phyloP scores from a whole-genome alignment of 1,140 invertebrate species.

The Drosophila erecta region DNA sequence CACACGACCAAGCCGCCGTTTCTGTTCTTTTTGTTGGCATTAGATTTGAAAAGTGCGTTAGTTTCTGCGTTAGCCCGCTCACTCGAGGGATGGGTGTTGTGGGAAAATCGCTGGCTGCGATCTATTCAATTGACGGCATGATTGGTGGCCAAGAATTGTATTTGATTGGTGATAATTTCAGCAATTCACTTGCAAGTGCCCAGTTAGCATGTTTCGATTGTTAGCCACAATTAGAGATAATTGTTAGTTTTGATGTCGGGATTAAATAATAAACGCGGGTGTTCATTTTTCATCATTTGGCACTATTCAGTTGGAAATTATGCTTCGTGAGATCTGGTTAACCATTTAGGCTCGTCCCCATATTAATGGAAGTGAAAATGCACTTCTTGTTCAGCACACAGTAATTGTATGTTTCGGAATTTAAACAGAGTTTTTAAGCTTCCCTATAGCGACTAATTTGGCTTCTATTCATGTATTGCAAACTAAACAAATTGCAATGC shows the following conservation, averaged over 20 bases:
- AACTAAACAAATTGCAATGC: neutral
- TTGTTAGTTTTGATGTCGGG: conserved; percentile 5
- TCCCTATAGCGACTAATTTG: too few relatives aligned
- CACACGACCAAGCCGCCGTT: conserved; percentile 59
- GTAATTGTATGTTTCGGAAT: too few relatives aligned
- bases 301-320: neutral
- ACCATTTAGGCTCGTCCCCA: neutral
- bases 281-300: too few relatives aligned
- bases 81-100: conserved; percentile 41
- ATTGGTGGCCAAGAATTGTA: conserved; percentile 14
- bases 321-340: neutral
- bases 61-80: conserved; percentile 72
- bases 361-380: too few relatives aligned
- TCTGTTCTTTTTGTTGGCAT: conserved; percentile 16
- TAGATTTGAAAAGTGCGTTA: conserved; percentile 74
- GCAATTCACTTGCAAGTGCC: conserved; percentile 8
- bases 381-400: too few relatives aligned
- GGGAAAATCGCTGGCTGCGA: conserved; percentile 24
- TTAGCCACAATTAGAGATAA: conserved; percentile 9
- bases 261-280: neutral
- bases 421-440: too few relatives aligned
- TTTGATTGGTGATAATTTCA: conserved; percentile 37
- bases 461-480: too few relatives aligned
- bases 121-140: conserved; percentile 30
- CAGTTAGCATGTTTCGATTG: conserved; percentile 24